Evolutionary conservation across 1,140 invertebrate genomes (phyloP).

Genomic region (Agrypnia vestita): DNA sequence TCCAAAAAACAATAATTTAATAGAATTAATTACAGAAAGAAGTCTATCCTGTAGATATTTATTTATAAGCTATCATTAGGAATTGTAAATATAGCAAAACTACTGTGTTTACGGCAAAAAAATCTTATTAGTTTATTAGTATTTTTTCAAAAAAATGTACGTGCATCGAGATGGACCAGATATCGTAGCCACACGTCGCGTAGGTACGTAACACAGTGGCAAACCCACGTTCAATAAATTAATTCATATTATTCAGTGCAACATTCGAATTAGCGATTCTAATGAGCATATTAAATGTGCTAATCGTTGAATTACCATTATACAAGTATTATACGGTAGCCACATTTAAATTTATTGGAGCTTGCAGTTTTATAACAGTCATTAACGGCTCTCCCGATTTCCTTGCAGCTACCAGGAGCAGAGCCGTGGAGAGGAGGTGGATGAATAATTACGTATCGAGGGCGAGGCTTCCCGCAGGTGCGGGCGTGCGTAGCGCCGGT

Average conservation of each 20-base stretch:
- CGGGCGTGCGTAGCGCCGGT: conserved; percentile 34
- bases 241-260: neutral
- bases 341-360: neutral
- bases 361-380: conserved; percentile 5
- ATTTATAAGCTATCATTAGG: no score
- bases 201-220: conserved; percentile 1
- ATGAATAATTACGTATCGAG: conserved; percentile 37
- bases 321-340: conserved; percentile 8
- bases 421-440: conserved; percentile 12
- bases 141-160: no score
- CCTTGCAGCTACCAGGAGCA: conserved; percentile 17
- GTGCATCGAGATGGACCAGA: no score
- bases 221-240: neutral
- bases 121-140: no score
- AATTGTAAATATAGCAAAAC: no score
- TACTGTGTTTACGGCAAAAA: no score
- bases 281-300: conserved; percentile 18
- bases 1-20: no score
- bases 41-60: no score
- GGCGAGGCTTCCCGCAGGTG: conserved; percentile 38
- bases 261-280: conserved; percentile 14
- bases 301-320: neutral
- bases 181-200: neutral
- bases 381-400: neutral
- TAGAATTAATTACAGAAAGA: no score